These are phyloP conservation scores for Schlechtendalia chinensis DNA, from an alignment of 1,140 invertebrate genomes.

Conservation along the genomic window DNA sequence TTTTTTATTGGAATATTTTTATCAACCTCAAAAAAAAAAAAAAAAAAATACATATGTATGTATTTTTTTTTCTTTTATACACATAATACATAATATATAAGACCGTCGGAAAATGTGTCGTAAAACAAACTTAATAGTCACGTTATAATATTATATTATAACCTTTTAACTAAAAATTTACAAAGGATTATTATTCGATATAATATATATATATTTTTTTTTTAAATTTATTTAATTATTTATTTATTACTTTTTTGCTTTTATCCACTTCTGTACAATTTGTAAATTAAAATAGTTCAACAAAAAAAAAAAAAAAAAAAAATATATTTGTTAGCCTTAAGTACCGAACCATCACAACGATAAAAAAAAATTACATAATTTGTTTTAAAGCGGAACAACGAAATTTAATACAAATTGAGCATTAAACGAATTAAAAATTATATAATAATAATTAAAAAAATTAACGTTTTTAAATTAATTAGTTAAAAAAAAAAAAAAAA, in stretches of 20 bases:
- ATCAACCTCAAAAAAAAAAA: conserved; percentile 47
- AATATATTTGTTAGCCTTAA: conserved; percentile 47
- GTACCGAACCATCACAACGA: conserved; percentile 49
- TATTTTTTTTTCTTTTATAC: conserved; percentile 3
- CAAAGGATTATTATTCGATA: neutral
- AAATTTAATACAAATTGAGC: conserved; percentile 48
- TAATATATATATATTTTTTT: too few relatives aligned
- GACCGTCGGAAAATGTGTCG: conserved; percentile 36
- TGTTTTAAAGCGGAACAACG: conserved; percentile 42
- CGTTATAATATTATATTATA: conserved; percentile 37
- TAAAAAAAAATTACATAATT: conserved; percentile 47
- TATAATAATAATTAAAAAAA: conserved; percentile 47
- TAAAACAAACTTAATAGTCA: conserved; percentile 48
- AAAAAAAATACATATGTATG: neutral
- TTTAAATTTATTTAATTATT: too few relatives aligned
- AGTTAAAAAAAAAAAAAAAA: conserved; percentile 37
- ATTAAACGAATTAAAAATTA: conserved; percentile 48
- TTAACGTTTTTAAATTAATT: conserved; percentile 47
- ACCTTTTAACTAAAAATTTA: conserved; percentile 41
- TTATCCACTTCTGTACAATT: conserved; percentile 24
- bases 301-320: conserved; percentile 25
- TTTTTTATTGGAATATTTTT: conserved; percentile 50
- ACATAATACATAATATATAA: conserved; percentile 38
- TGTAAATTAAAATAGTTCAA: conserved; percentile 47
- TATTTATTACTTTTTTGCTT: neutral